Percentiles rank a stretch among this genome's conserved stretches.
Evolutionary conservation across 1,140 invertebrate species (phyloP).

Genomic region (Copidosoma floridanum): DNA sequence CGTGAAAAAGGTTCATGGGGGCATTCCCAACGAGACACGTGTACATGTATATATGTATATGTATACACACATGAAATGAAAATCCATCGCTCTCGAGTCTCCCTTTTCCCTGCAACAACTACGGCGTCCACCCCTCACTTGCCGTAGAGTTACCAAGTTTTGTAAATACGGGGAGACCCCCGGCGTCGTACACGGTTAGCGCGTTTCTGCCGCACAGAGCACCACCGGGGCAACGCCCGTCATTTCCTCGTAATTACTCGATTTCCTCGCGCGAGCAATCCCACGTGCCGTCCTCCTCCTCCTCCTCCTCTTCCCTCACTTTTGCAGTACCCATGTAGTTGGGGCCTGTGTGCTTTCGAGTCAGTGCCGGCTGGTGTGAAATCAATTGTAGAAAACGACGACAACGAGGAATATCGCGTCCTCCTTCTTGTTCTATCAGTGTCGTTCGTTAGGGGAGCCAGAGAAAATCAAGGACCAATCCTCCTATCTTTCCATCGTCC

Average conservation of each 20-base stretch:
- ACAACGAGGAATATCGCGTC: constrained; percentile 6
- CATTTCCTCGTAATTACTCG: constrained; percentile 54
- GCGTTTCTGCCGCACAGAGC: constrained; percentile 11
- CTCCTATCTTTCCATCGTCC: too few relatives aligned
- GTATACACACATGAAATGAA: background rate
- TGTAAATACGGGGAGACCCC: too few relatives aligned
- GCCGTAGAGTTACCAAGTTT: too few relatives aligned
- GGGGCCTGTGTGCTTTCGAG: too few relatives aligned
- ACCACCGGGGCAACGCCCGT: constrained; percentile 49
- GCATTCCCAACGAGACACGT: background rate
- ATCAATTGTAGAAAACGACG: constrained; percentile 45
- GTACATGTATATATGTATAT: background rate
- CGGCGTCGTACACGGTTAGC: constrained; percentile 7
- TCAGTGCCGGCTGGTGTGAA: constrained; percentile 6
- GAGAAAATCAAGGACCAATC: constrained; percentile 13
- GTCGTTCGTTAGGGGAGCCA: background rate
- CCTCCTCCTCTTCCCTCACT: too few relatives aligned
- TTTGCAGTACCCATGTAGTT: too few relatives aligned
- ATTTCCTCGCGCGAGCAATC: constrained; percentile 45
- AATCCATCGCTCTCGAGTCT: background rate
- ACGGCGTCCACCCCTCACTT: too few relatives aligned
- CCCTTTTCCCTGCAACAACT: too few relatives aligned
- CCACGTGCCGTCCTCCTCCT: too few relatives aligned
- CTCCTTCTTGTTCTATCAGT: background rate
- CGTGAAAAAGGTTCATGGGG: too few relatives aligned